phyloP scores from a whole-genome alignment of 2,888 invertebrate species.

The Hoplodrina ambigua region DNA sequence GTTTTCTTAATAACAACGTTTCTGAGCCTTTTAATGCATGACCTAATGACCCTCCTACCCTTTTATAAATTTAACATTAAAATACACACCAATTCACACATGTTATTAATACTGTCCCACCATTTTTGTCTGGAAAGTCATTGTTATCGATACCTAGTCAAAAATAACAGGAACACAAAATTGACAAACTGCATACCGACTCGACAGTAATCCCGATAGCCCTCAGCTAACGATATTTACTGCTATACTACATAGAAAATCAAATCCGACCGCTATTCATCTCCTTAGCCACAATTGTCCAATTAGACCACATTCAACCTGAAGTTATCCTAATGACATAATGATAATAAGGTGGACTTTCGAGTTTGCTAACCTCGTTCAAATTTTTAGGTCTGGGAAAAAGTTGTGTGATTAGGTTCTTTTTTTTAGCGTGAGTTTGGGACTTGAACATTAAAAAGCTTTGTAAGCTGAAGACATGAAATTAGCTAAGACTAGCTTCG shows the following conservation, averaged over 20 bases:
- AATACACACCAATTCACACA: too few relatives aligned
- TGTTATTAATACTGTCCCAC: too few relatives aligned
- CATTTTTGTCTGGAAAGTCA: neutral
- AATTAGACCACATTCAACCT: slow-evolving; percentile 38
- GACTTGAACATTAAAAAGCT: slow-evolving; percentile 4
- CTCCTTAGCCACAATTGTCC: slow-evolving; percentile 10
- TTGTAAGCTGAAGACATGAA: slow-evolving; percentile 6
- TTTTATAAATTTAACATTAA: too few relatives aligned
- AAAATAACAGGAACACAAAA: slow-evolving; percentile 1
- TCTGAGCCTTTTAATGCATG: too few relatives aligned
- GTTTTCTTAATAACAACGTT: too few relatives aligned
- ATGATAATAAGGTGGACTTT: slow-evolving; percentile 16
- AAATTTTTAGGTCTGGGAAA: slow-evolving; percentile 7
- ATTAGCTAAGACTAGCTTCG: too few relatives aligned
- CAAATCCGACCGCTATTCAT: slow-evolving; percentile 25
- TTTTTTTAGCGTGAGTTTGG: slow-evolving; percentile 14
- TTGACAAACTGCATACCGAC: neutral
- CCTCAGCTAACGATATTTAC: slow-evolving; percentile 9
- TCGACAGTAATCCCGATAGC: slow-evolving; percentile 17
- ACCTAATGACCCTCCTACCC: too few relatives aligned
- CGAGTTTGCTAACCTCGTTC: neutral
- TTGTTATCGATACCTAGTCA: neutral
- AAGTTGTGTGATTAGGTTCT: slow-evolving; percentile 10
- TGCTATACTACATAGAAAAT: slow-evolving; percentile 12
- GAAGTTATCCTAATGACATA: slow-evolving; percentile 23